Percentiles rank a stretch among this genome's conserved stretches.
These are phyloP conservation scores for Periophthalmus magnuspinnatus DNA, from an alignment of 2,797 vertebrate genomes.

Conservation along the genomic window DNA sequence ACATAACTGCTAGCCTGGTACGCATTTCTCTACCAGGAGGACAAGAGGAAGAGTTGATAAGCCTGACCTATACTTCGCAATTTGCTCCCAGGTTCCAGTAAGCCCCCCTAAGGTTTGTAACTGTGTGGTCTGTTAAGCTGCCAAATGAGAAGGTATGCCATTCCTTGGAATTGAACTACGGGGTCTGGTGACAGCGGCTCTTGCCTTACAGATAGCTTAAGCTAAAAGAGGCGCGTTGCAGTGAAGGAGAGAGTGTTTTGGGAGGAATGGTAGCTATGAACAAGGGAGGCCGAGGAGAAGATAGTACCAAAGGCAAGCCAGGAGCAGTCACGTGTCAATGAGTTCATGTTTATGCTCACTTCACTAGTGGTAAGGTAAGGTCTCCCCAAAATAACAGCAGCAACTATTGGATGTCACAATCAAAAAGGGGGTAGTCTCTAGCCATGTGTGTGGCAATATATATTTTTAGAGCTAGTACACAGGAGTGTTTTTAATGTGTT, in stretches of 20 bases:
- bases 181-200: conserved; percentile 76
- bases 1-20: conserved; percentile 7
- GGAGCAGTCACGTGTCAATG: conserved; percentile 44
- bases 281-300: conserved; percentile 22
- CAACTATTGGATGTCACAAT: neutral
- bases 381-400: neutral
- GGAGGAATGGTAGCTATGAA: conserved; percentile 41
- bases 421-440: neutral
- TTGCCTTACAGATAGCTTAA: conserved; percentile 68
- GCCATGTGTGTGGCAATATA: too few species aligned
- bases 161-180: conserved; percentile 58
- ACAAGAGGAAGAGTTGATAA: conserved; percentile 23
- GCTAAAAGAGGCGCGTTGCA: conserved; percentile 70
- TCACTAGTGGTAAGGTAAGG: conserved; percentile 1
- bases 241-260: conserved; percentile 13
- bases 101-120: conserved; percentile 46
- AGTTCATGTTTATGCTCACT: conserved; percentile 46
- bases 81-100: conserved; percentile 37
- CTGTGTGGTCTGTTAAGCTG: conserved; percentile 60
- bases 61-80: conserved; percentile 34
- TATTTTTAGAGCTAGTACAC: too few species aligned
- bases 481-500: too few species aligned
- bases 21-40: neutral
- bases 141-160: conserved; percentile 71
- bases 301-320: conserved; percentile 22